Base-by-base conservation (phyloP, 2,797 vertebrate genomes). In the Mallotus villosus region DNA sequence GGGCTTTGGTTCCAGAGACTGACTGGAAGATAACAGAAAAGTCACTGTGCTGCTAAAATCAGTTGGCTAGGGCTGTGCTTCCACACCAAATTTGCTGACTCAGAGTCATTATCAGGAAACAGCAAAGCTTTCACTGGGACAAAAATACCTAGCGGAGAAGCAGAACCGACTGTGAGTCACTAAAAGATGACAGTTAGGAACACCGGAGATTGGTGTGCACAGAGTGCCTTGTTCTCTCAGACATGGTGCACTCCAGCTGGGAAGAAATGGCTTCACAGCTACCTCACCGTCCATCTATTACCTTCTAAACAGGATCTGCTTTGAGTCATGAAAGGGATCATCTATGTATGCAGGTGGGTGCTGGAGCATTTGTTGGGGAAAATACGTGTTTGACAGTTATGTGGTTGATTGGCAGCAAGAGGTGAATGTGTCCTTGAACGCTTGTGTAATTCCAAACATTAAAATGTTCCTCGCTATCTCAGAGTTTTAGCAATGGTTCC, bases 171-270 rank as follows among this genome's bases (percentile, higher is more conserved):
- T 17, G 19, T 53, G 51, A 53, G 51, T 53, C 51, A 53, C 51
- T 53, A 53, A n/a, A 53, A 53, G 51, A 53, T 53, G 51, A 53
- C 51, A 17, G 51, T 17, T 17, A 5, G 19, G 16, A 53, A 2
- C 19, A n/a, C 51, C 6, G 51, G 51, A 53, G 51, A 53, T 17
- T 53, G 51, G n/a, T 59, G 57, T 24, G 21, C 22, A 24, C 22
- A 79, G 75, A 2, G 61, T 32, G 46, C 73, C 68, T 81, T 79
- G 82, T 82, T 72, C 76, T 58, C 27, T 27, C 61, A 69, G 74
- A 75, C 78, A 79, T 75, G 72, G 81, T 22, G 71, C 62, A 82
- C 71, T 0, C 21, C 63, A 51, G 82, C 76, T 64, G 58, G 19
- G 49, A 68, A 55, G 71, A 78, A 78, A 21, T 22, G 7, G 24